A percentile compares a stretch with the other conserved stretches of the same genome.
Conservation (phyloP, 30 jellyfish, hydroid and myxozoan species). For the Hydractinia symbiolongicarpus region DNA sequence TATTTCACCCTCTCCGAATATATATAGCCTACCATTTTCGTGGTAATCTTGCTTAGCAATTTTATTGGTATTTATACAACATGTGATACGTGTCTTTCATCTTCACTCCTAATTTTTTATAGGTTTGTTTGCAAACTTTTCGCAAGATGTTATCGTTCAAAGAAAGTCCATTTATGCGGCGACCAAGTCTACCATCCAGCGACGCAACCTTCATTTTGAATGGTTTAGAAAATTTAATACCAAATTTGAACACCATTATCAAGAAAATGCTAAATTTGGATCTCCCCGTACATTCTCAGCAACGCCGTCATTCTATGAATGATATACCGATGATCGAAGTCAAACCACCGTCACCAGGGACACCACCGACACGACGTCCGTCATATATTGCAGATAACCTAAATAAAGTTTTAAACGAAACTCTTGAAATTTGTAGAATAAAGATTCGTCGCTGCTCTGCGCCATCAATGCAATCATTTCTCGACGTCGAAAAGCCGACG, state of each 20-base stretch:
- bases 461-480: not conserved
- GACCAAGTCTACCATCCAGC: not conserved
- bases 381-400: not conserved
- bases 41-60: too few species aligned
- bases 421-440: conserved; percentile 6
- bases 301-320: conserved; percentile 4
- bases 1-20: too few species aligned
- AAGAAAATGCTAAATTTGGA: not conserved
- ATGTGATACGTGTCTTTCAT: too few species aligned
- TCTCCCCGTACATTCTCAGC: not conserved
- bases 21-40: too few species aligned
- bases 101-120: too few species aligned
- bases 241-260: not conserved
- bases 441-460: not conserved
- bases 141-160: not conserved
- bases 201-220: not conserved
- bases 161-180: not conserved
- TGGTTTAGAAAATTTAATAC: conserved; percentile 5
- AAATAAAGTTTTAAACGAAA: not conserved
- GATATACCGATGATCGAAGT: conserved; percentile 1
- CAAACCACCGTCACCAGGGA: conserved; percentile 13
- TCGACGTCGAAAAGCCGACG: not conserved
- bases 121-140: too few species aligned
- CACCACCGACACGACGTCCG: not conserved
- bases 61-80: too few species aligned